Conservation (phyloP, 2,113 vertebrate genomes). For the Lates calcarifer region DNA sequence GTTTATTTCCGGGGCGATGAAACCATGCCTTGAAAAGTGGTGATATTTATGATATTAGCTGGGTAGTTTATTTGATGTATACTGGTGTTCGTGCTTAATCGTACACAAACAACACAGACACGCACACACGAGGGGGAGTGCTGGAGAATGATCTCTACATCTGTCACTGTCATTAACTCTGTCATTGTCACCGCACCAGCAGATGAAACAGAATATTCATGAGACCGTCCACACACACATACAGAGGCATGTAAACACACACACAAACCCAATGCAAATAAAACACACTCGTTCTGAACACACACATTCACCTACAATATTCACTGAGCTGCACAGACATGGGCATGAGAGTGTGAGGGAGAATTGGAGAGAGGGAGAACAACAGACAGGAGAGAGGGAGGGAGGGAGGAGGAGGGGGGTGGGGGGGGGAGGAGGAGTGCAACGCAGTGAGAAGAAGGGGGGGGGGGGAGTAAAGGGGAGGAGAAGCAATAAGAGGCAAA, state of each 20-base stretch:
- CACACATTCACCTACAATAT: slow-evolving; percentile 61
- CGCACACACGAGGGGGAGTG: slow-evolving; percentile 23
- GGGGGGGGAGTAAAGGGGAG: slow-evolving; percentile 73
- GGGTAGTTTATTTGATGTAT: slow-evolving; percentile 80
- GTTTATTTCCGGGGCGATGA: slow-evolving; percentile 68
- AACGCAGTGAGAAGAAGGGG: slow-evolving; percentile 46
- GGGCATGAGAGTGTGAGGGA: slow-evolving; percentile 47
- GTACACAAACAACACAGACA: slow-evolving; percentile 56
- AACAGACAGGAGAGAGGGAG: slow-evolving; percentile 18
- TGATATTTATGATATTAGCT: slow-evolving; percentile 82
- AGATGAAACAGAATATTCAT: slow-evolving; percentile 83
- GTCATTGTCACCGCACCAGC: slow-evolving; percentile 79
- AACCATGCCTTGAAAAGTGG: slow-evolving; percentile 74
- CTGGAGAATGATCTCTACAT: slow-evolving; percentile 78
- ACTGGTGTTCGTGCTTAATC: slow-evolving; percentile 66
- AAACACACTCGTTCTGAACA: slow-evolving; percentile 61
- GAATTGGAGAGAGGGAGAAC: slow-evolving; percentile 55
- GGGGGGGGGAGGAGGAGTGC: slow-evolving; percentile 49
- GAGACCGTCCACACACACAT: slow-evolving; percentile 54
- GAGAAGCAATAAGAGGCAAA: slow-evolving; percentile 86
- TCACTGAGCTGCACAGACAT: slow-evolving; percentile 74
- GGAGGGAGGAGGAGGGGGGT: slow-evolving; percentile 31
- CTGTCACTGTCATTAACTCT: slow-evolving; percentile 86
- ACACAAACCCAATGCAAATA: slow-evolving; percentile 52
- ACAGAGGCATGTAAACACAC: slow-evolving; percentile 36